Evolutionary conservation across 35 echinoderm and acorn worm species (phyloP).

Genomic region (Apostichopus parvimensis): DNA sequence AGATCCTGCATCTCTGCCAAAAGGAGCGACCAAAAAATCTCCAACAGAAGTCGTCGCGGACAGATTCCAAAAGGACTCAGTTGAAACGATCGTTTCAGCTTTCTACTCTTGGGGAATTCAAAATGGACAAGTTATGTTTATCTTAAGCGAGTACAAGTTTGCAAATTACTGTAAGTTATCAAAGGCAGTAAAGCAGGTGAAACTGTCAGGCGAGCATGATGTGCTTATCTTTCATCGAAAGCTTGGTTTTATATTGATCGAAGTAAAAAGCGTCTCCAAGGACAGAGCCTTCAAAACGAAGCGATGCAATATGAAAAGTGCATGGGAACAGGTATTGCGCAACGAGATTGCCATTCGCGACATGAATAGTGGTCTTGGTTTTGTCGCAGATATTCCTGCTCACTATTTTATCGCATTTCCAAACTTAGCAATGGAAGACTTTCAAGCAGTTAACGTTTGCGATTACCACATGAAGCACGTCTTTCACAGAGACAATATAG

Average conservation of each 20-base stretch:
- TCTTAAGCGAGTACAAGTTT: constrained; percentile 66
- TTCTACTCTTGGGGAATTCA: constrained; percentile 52
- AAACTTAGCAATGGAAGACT: constrained; percentile 21
- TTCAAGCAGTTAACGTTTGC: constrained; percentile 39
- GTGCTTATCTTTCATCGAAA: constrained; percentile 55
- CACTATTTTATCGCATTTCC: constrained; percentile 53
- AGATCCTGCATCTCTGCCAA: not conserved
- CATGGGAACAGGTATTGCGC: constrained; percentile 51
- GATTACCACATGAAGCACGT: constrained; percentile 8
- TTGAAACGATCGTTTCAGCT: constrained; percentile 28
- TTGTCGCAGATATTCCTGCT: constrained; percentile 28
- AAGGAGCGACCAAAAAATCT: constrained; percentile 44
- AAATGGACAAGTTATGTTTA: constrained; percentile 46
- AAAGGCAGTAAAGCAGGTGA: constrained; percentile 9
- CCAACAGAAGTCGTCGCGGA: not conserved
- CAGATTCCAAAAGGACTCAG: constrained; percentile 61
- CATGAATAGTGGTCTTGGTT: constrained; percentile 48
- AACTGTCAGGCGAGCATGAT: constrained; percentile 54
- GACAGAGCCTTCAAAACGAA: constrained; percentile 43
- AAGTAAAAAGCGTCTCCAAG: constrained; percentile 49
- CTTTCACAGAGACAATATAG: constrained; percentile 1
- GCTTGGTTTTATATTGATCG: constrained; percentile 39
- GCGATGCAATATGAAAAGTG: constrained; percentile 28
- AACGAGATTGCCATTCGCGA: constrained; percentile 57
- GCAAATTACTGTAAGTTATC: constrained; percentile 41